Evolutionary conservation across 2,113 vertebrate species (phyloP).

Genomic region (Charadrius vociferus): DNA sequence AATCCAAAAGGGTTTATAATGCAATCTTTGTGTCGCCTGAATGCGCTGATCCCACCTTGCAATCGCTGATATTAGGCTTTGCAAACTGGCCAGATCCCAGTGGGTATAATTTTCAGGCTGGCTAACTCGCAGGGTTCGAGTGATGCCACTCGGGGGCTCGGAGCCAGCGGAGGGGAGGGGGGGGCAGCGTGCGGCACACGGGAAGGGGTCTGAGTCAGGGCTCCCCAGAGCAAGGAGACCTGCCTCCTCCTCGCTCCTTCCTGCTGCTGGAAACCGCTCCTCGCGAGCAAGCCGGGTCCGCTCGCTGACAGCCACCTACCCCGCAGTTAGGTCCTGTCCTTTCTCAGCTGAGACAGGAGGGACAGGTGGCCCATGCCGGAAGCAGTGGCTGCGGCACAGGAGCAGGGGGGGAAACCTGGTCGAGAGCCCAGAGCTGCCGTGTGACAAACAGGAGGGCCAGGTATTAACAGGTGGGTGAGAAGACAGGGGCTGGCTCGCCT

Average conservation of each 20-base stretch:
- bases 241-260: slow-evolving; percentile 38
- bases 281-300: slow-evolving; percentile 32
- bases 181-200: background rate
- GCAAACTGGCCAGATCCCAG: slow-evolving; percentile 56
- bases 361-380: slow-evolving; percentile 68
- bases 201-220: slow-evolving; percentile 65
- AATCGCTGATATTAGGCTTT: slow-evolving; percentile 45
- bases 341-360: slow-evolving; percentile 68
- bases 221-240: slow-evolving; percentile 30
- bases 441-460: slow-evolving; percentile 69
- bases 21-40: slow-evolving; percentile 1
- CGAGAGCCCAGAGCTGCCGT: slow-evolving; percentile 59
- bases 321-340: slow-evolving; percentile 66
- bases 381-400: slow-evolving; percentile 66
- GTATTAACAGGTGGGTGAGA: slow-evolving; percentile 71
- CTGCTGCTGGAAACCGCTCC: slow-evolving; percentile 50
- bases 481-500: slow-evolving; percentile 67
- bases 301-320: slow-evolving; percentile 45
- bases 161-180: slow-evolving; percentile 41
- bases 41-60: slow-evolving; percentile 44
- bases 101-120: slow-evolving; percentile 63
- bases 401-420: slow-evolving; percentile 56
- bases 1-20: slow-evolving; percentile 47
- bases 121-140: slow-evolving; percentile 38
- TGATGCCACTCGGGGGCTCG: slow-evolving; percentile 33